phyloP scores from a whole-genome alignment of 2,113 vertebrate genomes.

The Plestiodon gilberti region DNA sequence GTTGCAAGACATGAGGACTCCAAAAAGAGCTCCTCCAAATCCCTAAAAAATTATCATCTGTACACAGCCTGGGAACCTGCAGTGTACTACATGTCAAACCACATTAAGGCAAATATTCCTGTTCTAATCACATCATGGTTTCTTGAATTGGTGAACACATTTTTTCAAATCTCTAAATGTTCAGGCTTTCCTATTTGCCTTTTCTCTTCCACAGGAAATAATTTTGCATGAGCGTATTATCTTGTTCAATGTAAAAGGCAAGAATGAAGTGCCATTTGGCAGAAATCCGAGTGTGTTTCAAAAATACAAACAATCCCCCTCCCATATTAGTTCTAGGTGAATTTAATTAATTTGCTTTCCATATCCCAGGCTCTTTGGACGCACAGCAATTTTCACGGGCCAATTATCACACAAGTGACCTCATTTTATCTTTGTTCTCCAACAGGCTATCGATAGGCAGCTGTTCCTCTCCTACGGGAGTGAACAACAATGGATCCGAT shows the following conservation, averaged over 20 bases:
- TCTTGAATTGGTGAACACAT: not conserved
- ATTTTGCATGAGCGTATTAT: not conserved
- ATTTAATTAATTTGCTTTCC: not conserved
- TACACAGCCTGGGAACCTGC: not conserved
- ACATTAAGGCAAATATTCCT: not conserved
- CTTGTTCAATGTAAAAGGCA: not conserved
- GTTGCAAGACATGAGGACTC: not conserved
- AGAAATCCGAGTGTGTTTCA: not conserved
- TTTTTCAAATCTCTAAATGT: not conserved
- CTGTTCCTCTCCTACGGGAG: constrained; percentile 73
- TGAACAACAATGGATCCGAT: constrained; percentile 84
- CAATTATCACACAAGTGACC: not conserved
- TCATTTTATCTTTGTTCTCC: not conserved
- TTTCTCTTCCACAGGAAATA: not conserved
- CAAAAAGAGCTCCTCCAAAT: not conserved
- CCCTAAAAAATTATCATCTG: not conserved
- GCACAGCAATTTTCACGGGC: not conserved
- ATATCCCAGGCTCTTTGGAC: not conserved
- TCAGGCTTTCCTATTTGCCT: not conserved
- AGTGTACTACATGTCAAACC: not conserved
- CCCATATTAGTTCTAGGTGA: not conserved
- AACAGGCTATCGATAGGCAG: constrained; percentile 81
- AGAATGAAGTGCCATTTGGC: not conserved
- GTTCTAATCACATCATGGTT: not conserved
- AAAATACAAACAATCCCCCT: not conserved